phyloP scores from a whole-genome alignment of 1,140 invertebrate genomes.

The Nylanderia fulva region DNA sequence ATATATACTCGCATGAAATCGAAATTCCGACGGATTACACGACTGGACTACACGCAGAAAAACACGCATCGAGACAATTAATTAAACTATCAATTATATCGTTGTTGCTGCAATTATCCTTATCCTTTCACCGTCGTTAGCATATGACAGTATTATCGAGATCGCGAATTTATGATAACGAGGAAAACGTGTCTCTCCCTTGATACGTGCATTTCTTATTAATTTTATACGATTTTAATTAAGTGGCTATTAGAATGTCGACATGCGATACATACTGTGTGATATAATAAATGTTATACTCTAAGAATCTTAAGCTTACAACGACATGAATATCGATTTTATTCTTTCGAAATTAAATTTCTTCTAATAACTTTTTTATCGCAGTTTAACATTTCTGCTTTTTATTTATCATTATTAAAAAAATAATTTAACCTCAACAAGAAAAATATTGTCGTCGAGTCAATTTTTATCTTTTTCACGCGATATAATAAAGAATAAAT shows the following conservation, averaged over 20 bases:
- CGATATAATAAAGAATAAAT: too few relatives aligned
- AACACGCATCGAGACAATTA: background rate
- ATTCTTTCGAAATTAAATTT: background rate
- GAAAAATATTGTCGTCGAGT: too few relatives aligned
- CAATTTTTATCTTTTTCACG: too few relatives aligned
- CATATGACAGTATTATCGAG: background rate
- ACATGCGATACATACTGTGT: background rate
- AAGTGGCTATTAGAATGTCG: background rate
- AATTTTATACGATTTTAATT: conserved; percentile 20
- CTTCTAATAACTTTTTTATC: conserved; percentile 4
- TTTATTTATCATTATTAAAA: background rate
- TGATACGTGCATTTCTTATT: background rate
- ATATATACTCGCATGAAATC: conserved; percentile 8
- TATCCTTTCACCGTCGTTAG: background rate
- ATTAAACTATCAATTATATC: background rate
- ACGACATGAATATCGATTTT: background rate
- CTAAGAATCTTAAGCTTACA: background rate
- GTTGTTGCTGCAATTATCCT: background rate
- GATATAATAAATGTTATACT: background rate
- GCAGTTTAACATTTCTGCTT: background rate
- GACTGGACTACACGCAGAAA: background rate
- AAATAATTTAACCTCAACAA: background rate
- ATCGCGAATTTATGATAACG: conserved; percentile 14
- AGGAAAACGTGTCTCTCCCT: background rate
- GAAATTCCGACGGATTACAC: conserved; percentile 10